Conservation (phyloP, 2,113 vertebrate species). For the Ailurus styani region DNA sequence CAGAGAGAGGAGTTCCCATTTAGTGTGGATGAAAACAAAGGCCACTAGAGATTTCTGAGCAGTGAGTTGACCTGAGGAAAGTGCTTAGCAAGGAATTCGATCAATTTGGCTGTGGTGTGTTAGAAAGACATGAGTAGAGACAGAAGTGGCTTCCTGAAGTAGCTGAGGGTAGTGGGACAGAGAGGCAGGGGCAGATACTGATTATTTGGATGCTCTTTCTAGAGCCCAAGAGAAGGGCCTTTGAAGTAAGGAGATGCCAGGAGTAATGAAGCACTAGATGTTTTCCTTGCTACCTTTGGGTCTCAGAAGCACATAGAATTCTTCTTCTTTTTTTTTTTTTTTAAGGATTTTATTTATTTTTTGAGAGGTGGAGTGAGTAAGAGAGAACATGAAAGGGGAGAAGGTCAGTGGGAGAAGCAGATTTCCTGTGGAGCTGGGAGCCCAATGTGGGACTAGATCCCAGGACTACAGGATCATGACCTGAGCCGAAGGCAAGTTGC, state of each 20-base stretch:
- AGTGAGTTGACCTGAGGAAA: background rate
- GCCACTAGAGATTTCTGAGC: background rate
- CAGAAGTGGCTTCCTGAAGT: background rate
- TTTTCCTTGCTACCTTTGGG: background rate
- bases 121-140: background rate
- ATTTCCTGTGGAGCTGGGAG: too few species aligned
- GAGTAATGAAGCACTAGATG: background rate
- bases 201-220: background rate
- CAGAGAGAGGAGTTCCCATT: background rate
- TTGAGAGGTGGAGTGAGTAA: too few species aligned
- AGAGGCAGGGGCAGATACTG: background rate
- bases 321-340: too few species aligned
- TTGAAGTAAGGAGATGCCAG: background rate
- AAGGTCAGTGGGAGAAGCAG: too few species aligned
- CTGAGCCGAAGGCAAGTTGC: too few species aligned
- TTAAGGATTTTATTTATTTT: too few species aligned
- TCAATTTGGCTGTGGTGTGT: background rate
- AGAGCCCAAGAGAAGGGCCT: background rate
- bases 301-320: slow-evolving; percentile 43
- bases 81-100: background rate
- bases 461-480: too few species aligned
- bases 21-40: background rate
- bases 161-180: background rate
- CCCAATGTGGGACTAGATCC: too few species aligned
- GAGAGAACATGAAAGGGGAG: too few species aligned